Conservation (phyloP, 1,140 invertebrate genomes). For the Tetranychus cinnabarinus region DNA sequence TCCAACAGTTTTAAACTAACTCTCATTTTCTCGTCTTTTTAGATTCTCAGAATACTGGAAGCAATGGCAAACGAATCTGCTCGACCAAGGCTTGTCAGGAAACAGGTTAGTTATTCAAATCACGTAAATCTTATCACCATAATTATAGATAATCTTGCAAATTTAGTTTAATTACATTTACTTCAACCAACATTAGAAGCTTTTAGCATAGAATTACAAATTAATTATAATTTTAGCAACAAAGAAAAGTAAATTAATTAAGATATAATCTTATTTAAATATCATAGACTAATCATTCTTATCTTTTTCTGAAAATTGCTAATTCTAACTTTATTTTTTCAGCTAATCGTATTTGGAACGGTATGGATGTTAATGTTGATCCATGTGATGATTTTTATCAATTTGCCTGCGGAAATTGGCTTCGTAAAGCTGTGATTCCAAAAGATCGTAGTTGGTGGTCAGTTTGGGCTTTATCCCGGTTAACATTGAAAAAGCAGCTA, state of each 20-base stretch:
- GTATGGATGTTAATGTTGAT: conserved; percentile 16
- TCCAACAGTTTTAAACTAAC: too few relatives aligned
- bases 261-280: too few relatives aligned
- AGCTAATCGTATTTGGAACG: not conserved
- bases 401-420: conserved; percentile 30
- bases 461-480: not conserved
- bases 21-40: too few relatives aligned
- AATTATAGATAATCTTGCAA: too few relatives aligned
- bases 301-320: not conserved
- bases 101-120: conserved; percentile 23
- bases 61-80: not conserved
- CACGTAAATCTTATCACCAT: too few relatives aligned
- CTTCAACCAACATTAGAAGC: too few relatives aligned
- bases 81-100: not conserved
- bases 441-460: not conserved
- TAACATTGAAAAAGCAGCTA: not conserved
- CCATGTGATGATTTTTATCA: conserved; percentile 31
- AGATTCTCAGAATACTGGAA: too few relatives aligned
- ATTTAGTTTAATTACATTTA: too few relatives aligned
- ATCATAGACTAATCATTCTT: too few relatives aligned
- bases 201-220: too few relatives aligned
- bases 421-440: conserved; percentile 5
- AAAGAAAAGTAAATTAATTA: too few relatives aligned
- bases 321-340: not conserved
- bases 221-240: too few relatives aligned